These are phyloP conservation scores for Mylabris sibirica DNA, from an alignment of 2,888 invertebrate genomes.

Conservation along the genomic window DNA sequence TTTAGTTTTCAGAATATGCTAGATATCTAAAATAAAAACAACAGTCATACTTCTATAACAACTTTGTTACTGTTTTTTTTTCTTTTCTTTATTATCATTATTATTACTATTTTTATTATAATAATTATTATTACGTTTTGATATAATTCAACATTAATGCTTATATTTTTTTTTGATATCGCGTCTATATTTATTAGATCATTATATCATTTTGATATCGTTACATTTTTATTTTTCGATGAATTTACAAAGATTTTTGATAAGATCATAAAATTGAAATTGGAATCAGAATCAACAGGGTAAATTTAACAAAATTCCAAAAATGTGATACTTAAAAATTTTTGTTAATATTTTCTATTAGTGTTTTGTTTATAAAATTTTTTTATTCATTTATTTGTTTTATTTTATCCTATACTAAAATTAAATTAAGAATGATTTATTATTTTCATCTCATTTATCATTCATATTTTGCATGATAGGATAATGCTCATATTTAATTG, in stretches of 20 bases:
- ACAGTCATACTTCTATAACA: not conserved
- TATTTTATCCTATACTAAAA: slow-evolving; percentile 11
- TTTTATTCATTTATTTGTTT: slow-evolving; percentile 10
- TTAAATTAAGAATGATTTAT: not conserved
- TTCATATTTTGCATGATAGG: not conserved
- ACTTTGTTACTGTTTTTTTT: slow-evolving; percentile 10
- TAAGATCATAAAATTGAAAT: not conserved
- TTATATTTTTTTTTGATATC: slow-evolving; percentile 11
- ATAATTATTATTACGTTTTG: slow-evolving; percentile 20
- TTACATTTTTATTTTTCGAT: not conserved
- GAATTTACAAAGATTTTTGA: not conserved
- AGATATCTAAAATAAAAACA: slow-evolving; percentile 50
- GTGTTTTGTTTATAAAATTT: slow-evolving; percentile 13
- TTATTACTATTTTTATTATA: slow-evolving; percentile 26
- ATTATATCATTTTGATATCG: not conserved
- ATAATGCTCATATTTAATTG: not conserved
- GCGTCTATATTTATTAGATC: not conserved
- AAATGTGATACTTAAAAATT: slow-evolving; percentile 8
- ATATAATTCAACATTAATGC: slow-evolving; percentile 23
- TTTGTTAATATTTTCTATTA: slow-evolving; percentile 9
- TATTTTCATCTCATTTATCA: not conserved
- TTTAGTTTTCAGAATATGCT: slow-evolving; percentile 59
- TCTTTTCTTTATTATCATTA: slow-evolving; percentile 31
- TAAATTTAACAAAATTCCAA: slow-evolving; percentile 8
- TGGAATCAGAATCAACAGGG: not conserved